Evolutionary conservation across 2,888 invertebrate genomes (phyloP).

Genomic region (Plagodis pulveraria): DNA sequence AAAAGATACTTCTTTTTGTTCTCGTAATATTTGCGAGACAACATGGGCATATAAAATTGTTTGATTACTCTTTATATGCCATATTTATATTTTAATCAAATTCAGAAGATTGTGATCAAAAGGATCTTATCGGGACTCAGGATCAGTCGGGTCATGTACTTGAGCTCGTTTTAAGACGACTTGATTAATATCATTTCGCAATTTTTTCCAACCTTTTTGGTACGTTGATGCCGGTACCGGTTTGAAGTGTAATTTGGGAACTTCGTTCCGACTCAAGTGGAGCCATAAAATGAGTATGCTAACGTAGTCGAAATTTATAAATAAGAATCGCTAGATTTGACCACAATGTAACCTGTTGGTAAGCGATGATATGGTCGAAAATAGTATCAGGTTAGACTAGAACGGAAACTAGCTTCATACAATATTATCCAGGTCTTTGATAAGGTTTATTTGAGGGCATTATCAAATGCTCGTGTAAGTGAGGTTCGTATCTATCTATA

Average conservation of each 20-base stretch:
- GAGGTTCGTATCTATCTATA: too few relatives aligned
- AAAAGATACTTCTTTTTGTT: constrained; percentile 21
- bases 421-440: too few relatives aligned
- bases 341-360: too few relatives aligned
- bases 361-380: too few relatives aligned
- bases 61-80: constrained; percentile 7
- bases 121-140: constrained; percentile 28
- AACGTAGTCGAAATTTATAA: too few relatives aligned
- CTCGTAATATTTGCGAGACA: constrained; percentile 8
- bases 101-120: constrained; percentile 12
- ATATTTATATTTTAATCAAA: constrained; percentile 19
- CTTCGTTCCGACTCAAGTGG: constrained; percentile 40
- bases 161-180: constrained; percentile 43
- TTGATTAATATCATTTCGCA: constrained; percentile 48
- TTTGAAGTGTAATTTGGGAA: constrained; percentile 45
- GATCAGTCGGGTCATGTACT: constrained; percentile 32
- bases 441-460: too few relatives aligned
- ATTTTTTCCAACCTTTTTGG: constrained; percentile 32
- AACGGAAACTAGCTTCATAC: too few relatives aligned
- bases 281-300: neutral
- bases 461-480: too few relatives aligned
- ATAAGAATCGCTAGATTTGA: too few relatives aligned
- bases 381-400: too few relatives aligned
- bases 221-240: constrained; percentile 48
- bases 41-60: constrained; percentile 9